Evolutionary conservation across 2,888 invertebrate genomes (phyloP).

Genomic region (Petrolisthes cinctipes): DNA sequence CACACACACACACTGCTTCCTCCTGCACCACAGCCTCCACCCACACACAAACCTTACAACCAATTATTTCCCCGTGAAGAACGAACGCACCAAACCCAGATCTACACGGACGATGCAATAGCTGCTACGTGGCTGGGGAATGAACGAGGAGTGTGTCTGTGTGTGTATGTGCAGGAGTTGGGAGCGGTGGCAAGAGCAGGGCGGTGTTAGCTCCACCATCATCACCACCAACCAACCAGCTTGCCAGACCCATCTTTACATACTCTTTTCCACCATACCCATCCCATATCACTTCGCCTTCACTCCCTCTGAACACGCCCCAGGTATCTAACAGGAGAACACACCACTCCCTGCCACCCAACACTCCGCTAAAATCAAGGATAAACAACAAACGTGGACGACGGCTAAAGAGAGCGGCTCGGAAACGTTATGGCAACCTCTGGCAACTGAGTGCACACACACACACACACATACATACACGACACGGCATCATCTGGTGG

Average conservation of each 20-base stretch:
- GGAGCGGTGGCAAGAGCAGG: conserved; percentile 34
- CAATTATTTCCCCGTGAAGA: not conserved
- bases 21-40: not conserved
- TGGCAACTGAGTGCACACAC: conserved; percentile 20
- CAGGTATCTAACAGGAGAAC: conserved; percentile 8
- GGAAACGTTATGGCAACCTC: not conserved
- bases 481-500: conserved; percentile 43
- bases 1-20: not conserved
- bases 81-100: not conserved
- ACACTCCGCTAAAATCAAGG: not conserved
- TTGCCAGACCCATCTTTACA: conserved; percentile 24
- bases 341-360: not conserved
- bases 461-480: conserved; percentile 28
- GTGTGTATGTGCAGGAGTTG: not conserved
- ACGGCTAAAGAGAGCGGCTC: not conserved
- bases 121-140: not conserved
- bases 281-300: not conserved
- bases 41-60: not conserved
- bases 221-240: not conserved
- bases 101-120: not conserved
- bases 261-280: conserved; percentile 12
- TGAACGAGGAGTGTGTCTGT: not conserved
- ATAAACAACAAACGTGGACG: conserved; percentile 22
- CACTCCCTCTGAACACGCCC: not conserved
- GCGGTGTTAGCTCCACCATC: conserved; percentile 39